Evolutionary conservation across 2,888 invertebrate genomes (phyloP), one percentile per base, ranked within the genome.

Genomic region (Gari tellinella): DNA sequence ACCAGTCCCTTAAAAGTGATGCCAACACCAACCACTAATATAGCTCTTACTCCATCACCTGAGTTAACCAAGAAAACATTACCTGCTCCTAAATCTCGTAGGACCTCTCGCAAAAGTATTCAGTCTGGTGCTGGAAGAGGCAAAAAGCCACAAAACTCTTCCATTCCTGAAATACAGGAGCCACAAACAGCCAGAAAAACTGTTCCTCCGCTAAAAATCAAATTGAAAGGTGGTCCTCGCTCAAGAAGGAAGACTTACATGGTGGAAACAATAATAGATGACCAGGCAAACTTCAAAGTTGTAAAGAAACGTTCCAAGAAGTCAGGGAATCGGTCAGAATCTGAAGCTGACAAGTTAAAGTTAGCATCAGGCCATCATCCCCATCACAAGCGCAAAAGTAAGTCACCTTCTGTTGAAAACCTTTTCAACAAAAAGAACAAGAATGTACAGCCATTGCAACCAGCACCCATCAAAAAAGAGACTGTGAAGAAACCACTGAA

Each of bases 121-220:
- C 15, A 17, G n/a, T 25, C 61, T 17, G 52, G 43, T 0, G 26
- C 40, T 26, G 19, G 17, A 7, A 55, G 37, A 26, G 52, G 26
- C 8, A 40, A 40, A 45, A 55, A 49, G 19, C 45, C 43, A 63
- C 60, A 10, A 55, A 51, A 21, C 51, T 17, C 64, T 56, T 43
- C 41, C 45, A 14, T 55, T 51, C 62, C 64, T 62, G 5, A 72
- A 63, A 72, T 70, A 58, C 1, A 63, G 4, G 64, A 57, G 56
- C 69, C 70, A 56, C 79, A 72, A 62, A 76, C 69, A 41, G 80
- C 73, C 2, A 72, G 76, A 31, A 80, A 80, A 62, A 80, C 80
- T 26, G 80, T 80, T 38, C 80, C 80, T n/a, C 80, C 80, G 12
- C 48, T 80, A 15, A 80, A 80, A 41, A 67, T 80, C 8, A 80